Percentiles rank a stretch among this genome's conserved stretches.
phyloP scores from a whole-genome alignment of 2,888 invertebrate species.

The Formica aserva region DNA sequence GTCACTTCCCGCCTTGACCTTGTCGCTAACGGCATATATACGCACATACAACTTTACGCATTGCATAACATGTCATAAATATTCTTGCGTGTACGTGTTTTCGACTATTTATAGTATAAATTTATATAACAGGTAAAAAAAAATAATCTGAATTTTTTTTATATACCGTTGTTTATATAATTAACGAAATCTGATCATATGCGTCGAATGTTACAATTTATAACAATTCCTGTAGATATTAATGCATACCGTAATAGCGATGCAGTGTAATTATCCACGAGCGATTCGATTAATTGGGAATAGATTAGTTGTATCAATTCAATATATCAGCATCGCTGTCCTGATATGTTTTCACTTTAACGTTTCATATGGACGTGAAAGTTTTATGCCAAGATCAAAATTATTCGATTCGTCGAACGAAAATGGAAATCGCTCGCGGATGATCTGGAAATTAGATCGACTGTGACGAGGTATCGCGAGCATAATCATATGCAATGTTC shows the following conservation, averaged over 20 bases:
- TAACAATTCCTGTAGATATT: slow-evolving; percentile 43
- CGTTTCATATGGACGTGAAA: slow-evolving; percentile 42
- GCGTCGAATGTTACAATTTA: slow-evolving; percentile 59
- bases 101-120: no score
- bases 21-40: slow-evolving; percentile 40
- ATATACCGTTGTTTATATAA: background rate
- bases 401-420: slow-evolving; percentile 21
- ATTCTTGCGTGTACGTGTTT: background rate
- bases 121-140: background rate
- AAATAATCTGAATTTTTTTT: background rate
- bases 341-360: slow-evolving; percentile 50
- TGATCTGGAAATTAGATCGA: slow-evolving; percentile 58
- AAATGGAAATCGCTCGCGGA: slow-evolving; percentile 48
- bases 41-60: slow-evolving; percentile 17
- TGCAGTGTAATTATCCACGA: slow-evolving; percentile 58
- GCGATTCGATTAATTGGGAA: slow-evolving; percentile 62
- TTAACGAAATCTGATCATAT: slow-evolving; percentile 25
- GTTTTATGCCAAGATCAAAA: slow-evolving; percentile 41
- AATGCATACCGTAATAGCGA: slow-evolving; percentile 52
- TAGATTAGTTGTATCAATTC: slow-evolving; percentile 33
- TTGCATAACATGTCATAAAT: slow-evolving; percentile 6
- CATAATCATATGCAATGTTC: background rate
- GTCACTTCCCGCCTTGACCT: slow-evolving; percentile 46
- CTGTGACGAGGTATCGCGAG: slow-evolving; percentile 48
- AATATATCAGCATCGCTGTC: background rate